Conservation (phyloP, 2,113 vertebrate species). For the Scomber scombrus region DNA sequence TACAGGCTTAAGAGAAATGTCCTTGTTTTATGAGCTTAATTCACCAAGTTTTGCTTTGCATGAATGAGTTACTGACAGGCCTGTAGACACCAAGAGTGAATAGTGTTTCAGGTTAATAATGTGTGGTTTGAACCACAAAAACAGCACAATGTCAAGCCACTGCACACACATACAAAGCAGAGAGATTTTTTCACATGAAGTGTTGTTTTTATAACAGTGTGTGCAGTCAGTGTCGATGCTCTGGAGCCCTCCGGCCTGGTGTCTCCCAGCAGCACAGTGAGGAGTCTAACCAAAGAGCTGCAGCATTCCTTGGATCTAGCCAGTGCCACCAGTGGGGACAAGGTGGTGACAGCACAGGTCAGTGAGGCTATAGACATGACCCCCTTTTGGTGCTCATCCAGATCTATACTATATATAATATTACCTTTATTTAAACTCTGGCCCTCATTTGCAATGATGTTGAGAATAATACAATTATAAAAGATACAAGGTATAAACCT, state of each 20-base stretch:
- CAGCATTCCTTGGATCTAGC: conserved; percentile 97
- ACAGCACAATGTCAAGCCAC: background rate
- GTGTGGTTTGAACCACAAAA: background rate
- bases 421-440: no score
- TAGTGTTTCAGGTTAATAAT: background rate
- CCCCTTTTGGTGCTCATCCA: background rate
- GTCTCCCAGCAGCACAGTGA: conserved; percentile 87
- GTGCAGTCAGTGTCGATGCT: conserved; percentile 56
- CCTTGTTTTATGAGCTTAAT: background rate
- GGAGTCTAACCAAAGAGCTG: conserved; percentile 90
- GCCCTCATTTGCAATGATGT: no score
- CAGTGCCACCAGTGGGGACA: conserved; percentile 97
- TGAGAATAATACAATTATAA: no score
- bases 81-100: background rate
- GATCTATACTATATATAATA: no score
- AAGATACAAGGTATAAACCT: no score
- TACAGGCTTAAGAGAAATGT: background rate
- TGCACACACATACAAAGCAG: background rate
- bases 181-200: background rate
- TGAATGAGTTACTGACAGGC: background rate
- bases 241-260: conserved; percentile 87
- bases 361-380: conserved; percentile 34
- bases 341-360: conserved; percentile 97
- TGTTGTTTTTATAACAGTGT: conserved; percentile 46
- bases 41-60: background rate